A percentile compares a stretch with the other conserved stretches of the same genome.
These are phyloP conservation scores for Merluccius polli DNA, from an alignment of 2,797 vertebrate genomes.

Conservation along the genomic window DNA sequence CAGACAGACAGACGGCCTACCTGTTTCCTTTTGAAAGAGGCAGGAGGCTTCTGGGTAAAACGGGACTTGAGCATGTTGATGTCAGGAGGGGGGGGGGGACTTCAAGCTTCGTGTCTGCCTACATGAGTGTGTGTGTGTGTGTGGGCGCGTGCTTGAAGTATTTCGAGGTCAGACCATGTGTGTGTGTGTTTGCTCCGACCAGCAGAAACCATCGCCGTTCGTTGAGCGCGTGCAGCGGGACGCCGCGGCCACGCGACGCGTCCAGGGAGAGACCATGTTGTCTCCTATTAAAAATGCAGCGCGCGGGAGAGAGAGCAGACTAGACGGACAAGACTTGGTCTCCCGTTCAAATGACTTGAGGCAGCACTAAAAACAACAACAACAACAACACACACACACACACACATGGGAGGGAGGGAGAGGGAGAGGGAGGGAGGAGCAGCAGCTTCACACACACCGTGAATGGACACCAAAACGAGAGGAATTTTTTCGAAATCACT, in stretches of 20 bases:
- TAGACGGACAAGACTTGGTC: conserved; percentile 5
- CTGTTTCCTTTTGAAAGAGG: neutral
- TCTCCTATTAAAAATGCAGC: conserved; percentile 59
- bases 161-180: conserved; percentile 18
- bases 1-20: neutral
- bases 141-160: conserved; percentile 34
- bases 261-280: conserved; percentile 41
- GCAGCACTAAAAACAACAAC: conserved; percentile 47
- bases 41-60: conserved; percentile 68
- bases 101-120: conserved; percentile 29
- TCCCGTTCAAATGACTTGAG: conserved; percentile 42
- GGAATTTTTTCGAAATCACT: conserved; percentile 30
- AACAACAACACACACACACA: conserved; percentile 1
- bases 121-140: conserved; percentile 43
- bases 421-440: no score
- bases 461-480: conserved; percentile 50
- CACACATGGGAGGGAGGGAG: no score
- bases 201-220: conserved; percentile 21
- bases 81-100: conserved; percentile 63
- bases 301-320: conserved; percentile 49
- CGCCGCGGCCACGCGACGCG: conserved; percentile 52
- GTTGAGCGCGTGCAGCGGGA: neutral
- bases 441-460: neutral
- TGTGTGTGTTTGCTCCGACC: conserved; percentile 15
- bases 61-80: conserved; percentile 52